These are phyloP conservation scores for Steinernema hermaphroditum DNA, from an alignment of 2,888 invertebrate species.

Conservation along the genomic window DNA sequence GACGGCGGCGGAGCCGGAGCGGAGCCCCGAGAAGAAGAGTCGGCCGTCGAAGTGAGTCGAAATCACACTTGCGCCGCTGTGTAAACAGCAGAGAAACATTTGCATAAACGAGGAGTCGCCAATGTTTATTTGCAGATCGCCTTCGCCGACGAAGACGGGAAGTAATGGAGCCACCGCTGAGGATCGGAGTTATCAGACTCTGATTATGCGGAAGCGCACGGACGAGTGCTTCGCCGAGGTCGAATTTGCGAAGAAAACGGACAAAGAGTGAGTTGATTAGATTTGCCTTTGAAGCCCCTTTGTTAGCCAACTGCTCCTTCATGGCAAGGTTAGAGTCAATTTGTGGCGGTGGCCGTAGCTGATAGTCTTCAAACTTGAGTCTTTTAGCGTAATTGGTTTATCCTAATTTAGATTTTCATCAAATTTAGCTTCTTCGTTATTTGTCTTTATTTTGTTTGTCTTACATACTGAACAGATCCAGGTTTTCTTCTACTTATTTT, in stretches of 20 bases:
- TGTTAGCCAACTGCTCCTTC: too few species aligned
- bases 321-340: too few species aligned
- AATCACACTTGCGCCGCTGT: neutral
- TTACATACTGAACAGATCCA: too few species aligned
- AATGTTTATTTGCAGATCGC: slow-evolving; percentile 25
- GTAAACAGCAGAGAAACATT: neutral
- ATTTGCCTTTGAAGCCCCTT: too few species aligned
- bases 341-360: too few species aligned
- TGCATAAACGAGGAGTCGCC: slow-evolving; percentile 1
- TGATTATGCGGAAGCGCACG: neutral
- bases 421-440: too few species aligned
- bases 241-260: neutral
- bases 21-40: neutral
- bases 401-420: too few species aligned
- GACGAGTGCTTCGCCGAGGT: slow-evolving; percentile 8
- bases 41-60: slow-evolving; percentile 4
- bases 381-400: too few species aligned
- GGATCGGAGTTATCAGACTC: neutral
- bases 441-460: too few species aligned
- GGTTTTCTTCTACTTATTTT: too few species aligned
- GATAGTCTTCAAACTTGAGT: too few species aligned
- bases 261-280: slow-evolving; percentile 1
- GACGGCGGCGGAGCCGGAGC: neutral
- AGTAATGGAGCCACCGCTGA: neutral
- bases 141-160: neutral